Evolutionary conservation across 2,888 invertebrate genomes (phyloP).

Genomic region (Tetanocera ferruginea): DNA sequence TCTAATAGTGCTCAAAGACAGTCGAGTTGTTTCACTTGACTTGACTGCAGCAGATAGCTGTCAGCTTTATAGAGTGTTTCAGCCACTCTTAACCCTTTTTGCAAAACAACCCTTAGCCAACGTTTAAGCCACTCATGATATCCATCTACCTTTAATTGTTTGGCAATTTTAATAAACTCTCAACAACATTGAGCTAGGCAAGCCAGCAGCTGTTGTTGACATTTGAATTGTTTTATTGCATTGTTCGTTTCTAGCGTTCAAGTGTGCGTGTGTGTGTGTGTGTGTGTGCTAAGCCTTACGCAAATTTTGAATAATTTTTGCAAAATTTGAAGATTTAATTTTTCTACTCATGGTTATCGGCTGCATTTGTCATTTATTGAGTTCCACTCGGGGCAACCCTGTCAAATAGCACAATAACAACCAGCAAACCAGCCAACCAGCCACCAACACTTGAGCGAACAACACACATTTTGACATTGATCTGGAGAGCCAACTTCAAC

Average conservation of each 20-base stretch:
- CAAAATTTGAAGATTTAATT: not conserved
- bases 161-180: not conserved
- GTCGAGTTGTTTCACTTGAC: too few species aligned
- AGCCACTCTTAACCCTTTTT: not conserved
- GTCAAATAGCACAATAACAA: not conserved
- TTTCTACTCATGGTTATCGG: not conserved
- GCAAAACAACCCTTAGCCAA: not conserved
- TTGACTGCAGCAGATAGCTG: too few species aligned
- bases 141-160: not conserved
- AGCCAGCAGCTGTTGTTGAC: slow-evolving; percentile 33
- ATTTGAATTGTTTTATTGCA: slow-evolving; percentile 41
- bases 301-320: not conserved
- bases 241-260: too few species aligned
- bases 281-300: not conserved
- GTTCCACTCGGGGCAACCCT: slow-evolving; percentile 10
- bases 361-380: slow-evolving; percentile 42
- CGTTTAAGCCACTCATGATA: not conserved
- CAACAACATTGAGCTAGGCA: not conserved
- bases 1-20: too few species aligned
- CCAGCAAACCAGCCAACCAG: not conserved
- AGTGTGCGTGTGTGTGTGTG: not conserved
- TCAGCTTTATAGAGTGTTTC: too few species aligned
- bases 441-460: not conserved
- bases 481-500: not conserved
- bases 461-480: not conserved